phyloP scores from a whole-genome alignment of 2,113 vertebrate genomes.

The Burhinus bistriatus region DNA sequence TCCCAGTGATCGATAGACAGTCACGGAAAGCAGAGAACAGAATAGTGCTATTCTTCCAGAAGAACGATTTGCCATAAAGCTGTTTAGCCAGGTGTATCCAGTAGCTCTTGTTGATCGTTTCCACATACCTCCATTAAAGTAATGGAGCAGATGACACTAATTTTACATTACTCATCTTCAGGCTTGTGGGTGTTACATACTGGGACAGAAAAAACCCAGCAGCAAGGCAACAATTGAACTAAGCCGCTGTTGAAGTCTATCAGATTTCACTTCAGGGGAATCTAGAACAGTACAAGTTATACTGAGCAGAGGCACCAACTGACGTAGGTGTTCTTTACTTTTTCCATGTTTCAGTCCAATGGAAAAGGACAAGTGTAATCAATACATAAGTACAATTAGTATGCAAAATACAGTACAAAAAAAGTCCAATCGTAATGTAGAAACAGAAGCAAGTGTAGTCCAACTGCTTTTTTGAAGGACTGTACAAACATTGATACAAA shows the following conservation, averaged over 20 bases:
- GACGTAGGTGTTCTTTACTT: constrained; percentile 6
- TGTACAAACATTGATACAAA: not conserved
- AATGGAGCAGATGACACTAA: not conserved
- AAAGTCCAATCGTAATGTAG: not conserved
- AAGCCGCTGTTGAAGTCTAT: not conserved
- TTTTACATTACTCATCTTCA: not conserved
- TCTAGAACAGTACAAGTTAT: not conserved
- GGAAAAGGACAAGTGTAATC: constrained; percentile 34
- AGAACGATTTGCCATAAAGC: not conserved
- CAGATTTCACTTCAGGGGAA: not conserved
- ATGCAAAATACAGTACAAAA: not conserved
- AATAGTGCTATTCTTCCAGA: not conserved
- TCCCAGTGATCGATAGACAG: not conserved
- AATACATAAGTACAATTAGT: not conserved
- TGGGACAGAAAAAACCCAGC: not conserved
- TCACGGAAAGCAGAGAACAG: not conserved
- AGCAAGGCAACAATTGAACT: not conserved
- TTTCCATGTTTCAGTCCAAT: constrained; percentile 14
- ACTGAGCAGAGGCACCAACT: not conserved
- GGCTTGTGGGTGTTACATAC: not conserved
- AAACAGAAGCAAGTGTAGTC: not conserved
- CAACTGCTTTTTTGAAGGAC: not conserved
- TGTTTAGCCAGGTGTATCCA: not conserved
- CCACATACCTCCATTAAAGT: not conserved
- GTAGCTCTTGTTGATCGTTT: not conserved